Percentiles rank a stretch among this genome's conserved stretches.
These are phyloP conservation scores for Dipus sagitta DNA, from an alignment of 2,797 vertebrate species.

Conservation along the genomic window DNA sequence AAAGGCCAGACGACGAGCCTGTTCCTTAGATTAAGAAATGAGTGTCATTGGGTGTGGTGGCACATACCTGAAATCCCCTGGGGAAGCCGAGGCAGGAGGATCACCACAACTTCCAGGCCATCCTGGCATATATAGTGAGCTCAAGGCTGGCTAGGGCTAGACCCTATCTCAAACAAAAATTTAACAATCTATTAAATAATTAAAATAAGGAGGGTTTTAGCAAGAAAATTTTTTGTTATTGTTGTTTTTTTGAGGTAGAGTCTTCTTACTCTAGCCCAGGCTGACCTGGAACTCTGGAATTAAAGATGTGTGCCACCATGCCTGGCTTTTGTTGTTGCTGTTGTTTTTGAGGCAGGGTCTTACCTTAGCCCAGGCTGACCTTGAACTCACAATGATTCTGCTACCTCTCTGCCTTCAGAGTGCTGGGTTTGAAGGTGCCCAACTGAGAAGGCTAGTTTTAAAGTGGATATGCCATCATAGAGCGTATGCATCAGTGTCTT, in stretches of 20 bases:
- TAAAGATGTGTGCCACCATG: no score
- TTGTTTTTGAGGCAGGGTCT: no score
- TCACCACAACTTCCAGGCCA: neutral
- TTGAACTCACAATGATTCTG: no score
- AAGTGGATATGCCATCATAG: neutral
- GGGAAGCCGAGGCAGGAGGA: neutral
- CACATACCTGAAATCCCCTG: neutral
- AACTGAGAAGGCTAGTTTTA: neutral
- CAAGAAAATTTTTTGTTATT: neutral
- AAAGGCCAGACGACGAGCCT: neutral
- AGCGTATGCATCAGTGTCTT: neutral
- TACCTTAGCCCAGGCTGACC: no score
- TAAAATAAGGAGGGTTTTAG: neutral
- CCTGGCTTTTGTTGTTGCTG: no score
- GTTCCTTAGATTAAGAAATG: neutral
- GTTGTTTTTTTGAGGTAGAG: no score
- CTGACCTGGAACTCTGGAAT: no score
- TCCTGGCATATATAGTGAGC: neutral
- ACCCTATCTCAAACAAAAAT: neutral
- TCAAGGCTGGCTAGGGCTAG: neutral
- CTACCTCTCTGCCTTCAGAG: no score
- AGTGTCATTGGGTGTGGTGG: neutral
- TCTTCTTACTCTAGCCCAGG: no score
- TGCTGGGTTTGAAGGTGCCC: no score
- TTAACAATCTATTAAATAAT: neutral